A percentile compares a stretch with the other conserved stretches of the same genome.
These are phyloP conservation scores for Diarsia rubi DNA, from an alignment of 2,888 invertebrate species.

Conservation along the genomic window DNA sequence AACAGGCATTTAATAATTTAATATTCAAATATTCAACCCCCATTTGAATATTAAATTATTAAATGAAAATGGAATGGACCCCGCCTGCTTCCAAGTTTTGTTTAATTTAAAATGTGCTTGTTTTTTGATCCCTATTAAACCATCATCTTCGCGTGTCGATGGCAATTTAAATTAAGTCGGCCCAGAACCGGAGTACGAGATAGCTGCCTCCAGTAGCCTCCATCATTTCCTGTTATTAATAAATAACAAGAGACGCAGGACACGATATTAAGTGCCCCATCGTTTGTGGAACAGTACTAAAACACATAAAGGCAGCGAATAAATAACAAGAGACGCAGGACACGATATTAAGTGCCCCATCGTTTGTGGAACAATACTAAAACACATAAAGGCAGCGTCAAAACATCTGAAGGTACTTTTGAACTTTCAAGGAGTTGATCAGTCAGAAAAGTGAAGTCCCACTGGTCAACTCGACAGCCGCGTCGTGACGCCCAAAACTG, in stretches of 20 bases:
- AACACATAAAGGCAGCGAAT: not conserved
- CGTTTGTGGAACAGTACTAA: not conserved
- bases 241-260: not conserved
- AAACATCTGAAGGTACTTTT: not conserved
- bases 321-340: not conserved
- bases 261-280: not conserved
- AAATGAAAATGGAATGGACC: too few species aligned
- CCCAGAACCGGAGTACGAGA: not conserved
- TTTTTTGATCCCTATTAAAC: too few species aligned
- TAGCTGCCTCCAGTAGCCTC: not conserved
- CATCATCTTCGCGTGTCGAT: not conserved
- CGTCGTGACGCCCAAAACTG: too few species aligned
- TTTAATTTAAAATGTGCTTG: too few species aligned
- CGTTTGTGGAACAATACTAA: not conserved
- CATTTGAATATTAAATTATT: too few species aligned
- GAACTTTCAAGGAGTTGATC: not conserved
- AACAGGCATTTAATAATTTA: too few species aligned
- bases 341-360: not conserved
- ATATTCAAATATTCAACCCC: too few species aligned
- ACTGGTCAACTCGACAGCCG: not conserved
- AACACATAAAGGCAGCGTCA: not conserved
- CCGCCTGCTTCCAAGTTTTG: too few species aligned
- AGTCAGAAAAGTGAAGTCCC: not conserved
- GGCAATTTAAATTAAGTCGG: not conserved
- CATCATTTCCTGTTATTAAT: not conserved